phyloP scores from a whole-genome alignment of 2,797 vertebrate genomes.

The Peromyscus attwateri region DNA sequence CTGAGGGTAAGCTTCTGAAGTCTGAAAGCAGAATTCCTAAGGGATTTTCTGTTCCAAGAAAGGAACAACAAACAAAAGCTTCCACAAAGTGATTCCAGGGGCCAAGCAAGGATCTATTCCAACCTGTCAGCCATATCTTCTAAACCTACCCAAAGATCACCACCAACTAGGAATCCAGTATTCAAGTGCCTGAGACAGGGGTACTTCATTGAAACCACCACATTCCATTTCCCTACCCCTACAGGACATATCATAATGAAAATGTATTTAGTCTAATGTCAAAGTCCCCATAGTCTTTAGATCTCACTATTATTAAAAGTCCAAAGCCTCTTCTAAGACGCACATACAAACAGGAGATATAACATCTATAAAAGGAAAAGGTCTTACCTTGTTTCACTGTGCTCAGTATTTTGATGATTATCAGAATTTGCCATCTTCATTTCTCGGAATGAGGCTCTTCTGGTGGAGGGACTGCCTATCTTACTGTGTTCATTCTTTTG shows the following conservation, averaged over 20 bases:
- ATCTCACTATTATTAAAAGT: not conserved
- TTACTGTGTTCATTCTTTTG: conserved; percentile 68
- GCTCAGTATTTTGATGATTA: conserved; percentile 69
- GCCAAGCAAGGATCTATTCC: not conserved
- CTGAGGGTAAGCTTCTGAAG: not conserved
- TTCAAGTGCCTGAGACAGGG: not conserved
- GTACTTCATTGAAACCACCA: not conserved
- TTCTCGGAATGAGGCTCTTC: conserved; percentile 5
- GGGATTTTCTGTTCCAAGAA: not conserved
- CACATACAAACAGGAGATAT: not conserved
- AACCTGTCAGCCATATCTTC: not conserved
- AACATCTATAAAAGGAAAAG: conserved; percentile 3
- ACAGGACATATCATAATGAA: not conserved
- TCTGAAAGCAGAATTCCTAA: not conserved
- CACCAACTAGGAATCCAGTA: too few relatives aligned
- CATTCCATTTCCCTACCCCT: too few relatives aligned
- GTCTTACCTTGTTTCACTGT: conserved; percentile 89
- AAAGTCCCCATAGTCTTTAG: not conserved
- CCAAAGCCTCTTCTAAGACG: not conserved
- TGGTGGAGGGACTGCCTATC: conserved; percentile 35
- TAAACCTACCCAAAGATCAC: not conserved
- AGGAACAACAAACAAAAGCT: not conserved
- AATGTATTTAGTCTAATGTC: not conserved
- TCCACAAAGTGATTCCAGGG: not conserved
- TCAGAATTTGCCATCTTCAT: conserved; percentile 60